A percentile compares a stretch with the other conserved stretches of the same genome.
These are phyloP conservation scores for Homalodisca vitripennis DNA, from an alignment of 1,140 invertebrate species.

Conservation along the genomic window DNA sequence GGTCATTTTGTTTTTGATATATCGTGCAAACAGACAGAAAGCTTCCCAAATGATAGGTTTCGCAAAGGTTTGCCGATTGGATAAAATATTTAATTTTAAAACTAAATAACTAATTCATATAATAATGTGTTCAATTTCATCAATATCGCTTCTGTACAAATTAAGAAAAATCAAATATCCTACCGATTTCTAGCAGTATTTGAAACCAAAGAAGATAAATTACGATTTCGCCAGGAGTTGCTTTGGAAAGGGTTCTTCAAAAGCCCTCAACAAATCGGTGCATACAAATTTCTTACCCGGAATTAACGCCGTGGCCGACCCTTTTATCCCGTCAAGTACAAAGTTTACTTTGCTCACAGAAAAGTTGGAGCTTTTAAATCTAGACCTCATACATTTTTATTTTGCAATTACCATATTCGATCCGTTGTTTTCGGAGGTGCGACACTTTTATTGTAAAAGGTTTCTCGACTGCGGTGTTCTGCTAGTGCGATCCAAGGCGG, in stretches of 20 bases:
- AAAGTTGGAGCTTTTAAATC: slow-evolving; percentile 26
- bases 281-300: slow-evolving; percentile 21
- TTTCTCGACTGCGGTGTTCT: slow-evolving; percentile 4
- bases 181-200: too few species aligned
- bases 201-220: neutral
- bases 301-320: slow-evolving; percentile 5
- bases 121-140: too few species aligned
- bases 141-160: too few species aligned
- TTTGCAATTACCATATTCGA: slow-evolving; percentile 22
- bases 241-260: slow-evolving; percentile 24
- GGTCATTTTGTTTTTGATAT: too few species aligned
- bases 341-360: slow-evolving; percentile 22
- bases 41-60: too few species aligned
- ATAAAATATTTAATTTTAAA: too few species aligned
- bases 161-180: too few species aligned
- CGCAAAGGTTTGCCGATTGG: too few species aligned
- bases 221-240: neutral
- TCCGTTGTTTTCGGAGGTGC: slow-evolving; percentile 14
- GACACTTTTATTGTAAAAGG: slow-evolving; percentile 24
- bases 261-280: slow-evolving; percentile 9
- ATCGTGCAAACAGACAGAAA: too few species aligned
- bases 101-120: too few species aligned
- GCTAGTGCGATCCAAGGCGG: too few species aligned
- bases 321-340: slow-evolving; percentile 18
- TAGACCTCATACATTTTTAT: slow-evolving; percentile 21